These are phyloP conservation scores for Stomatorhinus ivindoensis DNA, from an alignment of 2,113 vertebrate species.

Conservation along the genomic window DNA sequence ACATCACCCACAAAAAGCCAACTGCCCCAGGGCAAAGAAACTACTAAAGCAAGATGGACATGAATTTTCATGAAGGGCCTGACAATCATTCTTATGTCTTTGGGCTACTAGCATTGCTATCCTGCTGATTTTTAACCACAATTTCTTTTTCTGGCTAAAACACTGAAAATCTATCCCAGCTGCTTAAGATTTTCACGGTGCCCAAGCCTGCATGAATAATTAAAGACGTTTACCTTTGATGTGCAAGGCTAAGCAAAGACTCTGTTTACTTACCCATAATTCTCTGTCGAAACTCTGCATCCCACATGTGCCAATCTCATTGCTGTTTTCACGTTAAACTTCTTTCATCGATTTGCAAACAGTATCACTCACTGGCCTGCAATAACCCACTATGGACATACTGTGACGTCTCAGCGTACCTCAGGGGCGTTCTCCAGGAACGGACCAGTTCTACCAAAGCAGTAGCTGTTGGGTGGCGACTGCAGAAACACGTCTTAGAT, in stretches of 20 bases:
- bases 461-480: neutral
- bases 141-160: neutral
- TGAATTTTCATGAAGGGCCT: neutral
- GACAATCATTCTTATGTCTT: neutral
- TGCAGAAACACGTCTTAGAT: neutral
- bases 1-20: neutral
- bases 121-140: neutral
- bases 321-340: neutral
- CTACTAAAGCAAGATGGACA: neutral
- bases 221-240: neutral
- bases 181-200: neutral
- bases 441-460: neutral
- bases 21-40: neutral
- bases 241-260: neutral
- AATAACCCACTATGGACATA: neutral
- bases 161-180: neutral
- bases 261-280: neutral
- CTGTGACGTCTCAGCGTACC: neutral
- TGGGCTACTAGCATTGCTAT: neutral
- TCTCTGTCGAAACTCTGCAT: neutral
- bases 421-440: neutral
- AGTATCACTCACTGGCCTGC: neutral
- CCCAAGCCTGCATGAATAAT: neutral
- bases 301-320: neutral
- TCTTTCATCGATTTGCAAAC: neutral